Conservation (phyloP, 2,797 vertebrate species). For the Clamator glandarius region DNA sequence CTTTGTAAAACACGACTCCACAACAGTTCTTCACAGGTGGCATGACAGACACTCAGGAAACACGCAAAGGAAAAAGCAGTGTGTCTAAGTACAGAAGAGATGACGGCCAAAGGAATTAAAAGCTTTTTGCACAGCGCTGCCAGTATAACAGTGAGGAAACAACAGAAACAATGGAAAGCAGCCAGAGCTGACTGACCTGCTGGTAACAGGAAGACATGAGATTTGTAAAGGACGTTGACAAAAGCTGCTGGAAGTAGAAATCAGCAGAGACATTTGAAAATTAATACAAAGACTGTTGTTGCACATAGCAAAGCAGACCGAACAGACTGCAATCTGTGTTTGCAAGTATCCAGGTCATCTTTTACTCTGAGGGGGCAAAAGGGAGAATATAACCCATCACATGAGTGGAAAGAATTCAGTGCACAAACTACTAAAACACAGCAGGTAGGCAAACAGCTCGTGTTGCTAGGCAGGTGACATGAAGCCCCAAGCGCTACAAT, state of each 20-base stretch:
- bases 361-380: background rate
- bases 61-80: background rate
- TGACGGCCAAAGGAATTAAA: background rate
- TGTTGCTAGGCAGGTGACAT: accelerated
- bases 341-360: background rate
- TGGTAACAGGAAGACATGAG: background rate
- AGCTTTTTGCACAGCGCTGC: background rate
- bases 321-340: background rate
- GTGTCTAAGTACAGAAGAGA: background rate
- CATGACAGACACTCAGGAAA: accelerated
- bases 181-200: background rate
- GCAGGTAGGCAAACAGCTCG: background rate
- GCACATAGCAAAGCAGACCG: background rate
- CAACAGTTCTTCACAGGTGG: background rate
- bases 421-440: background rate
- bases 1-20: background rate
- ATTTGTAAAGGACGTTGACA: background rate
- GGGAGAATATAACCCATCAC: background rate
- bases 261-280: background rate
- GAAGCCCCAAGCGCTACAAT: background rate
- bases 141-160: background rate
- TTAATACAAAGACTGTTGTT: background rate
- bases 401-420: background rate
- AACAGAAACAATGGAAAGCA: background rate
- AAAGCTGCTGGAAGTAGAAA: background rate